Conservation (phyloP, 2,113 vertebrate species). For the Danio rerio region DNA sequence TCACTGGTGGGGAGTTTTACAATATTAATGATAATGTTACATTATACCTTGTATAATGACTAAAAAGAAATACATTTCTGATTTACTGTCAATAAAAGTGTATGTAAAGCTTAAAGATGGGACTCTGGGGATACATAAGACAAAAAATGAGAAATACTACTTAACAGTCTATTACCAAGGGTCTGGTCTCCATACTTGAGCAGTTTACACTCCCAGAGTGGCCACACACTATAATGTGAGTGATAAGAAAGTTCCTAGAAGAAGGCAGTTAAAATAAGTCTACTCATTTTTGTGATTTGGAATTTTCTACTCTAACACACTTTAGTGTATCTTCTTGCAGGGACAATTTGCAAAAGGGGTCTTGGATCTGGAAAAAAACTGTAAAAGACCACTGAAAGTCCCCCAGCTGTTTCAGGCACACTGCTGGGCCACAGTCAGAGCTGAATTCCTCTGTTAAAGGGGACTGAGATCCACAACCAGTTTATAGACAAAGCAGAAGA, state of each 20-base stretch:
- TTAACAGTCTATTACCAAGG: neutral
- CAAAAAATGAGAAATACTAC: neutral
- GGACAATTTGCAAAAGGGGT: neutral
- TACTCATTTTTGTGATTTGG: too few species aligned
- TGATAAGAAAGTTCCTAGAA: too few species aligned
- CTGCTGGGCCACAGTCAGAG: constrained; percentile 27
- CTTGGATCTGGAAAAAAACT: neutral
- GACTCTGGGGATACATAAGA: neutral
- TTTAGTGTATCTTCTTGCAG: neutral
- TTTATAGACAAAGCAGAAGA: constrained; percentile 18
- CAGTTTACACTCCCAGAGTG: neutral
- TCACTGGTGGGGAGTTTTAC: neutral
- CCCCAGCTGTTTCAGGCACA: constrained; percentile 16
- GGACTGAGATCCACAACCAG: neutral
- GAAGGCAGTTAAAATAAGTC: too few species aligned
- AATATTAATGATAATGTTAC: neutral
- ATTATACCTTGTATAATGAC: neutral
- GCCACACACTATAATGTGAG: neutral
- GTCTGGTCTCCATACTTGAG: neutral
- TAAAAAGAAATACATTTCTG: neutral
- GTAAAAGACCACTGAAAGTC: neutral
- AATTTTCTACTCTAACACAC: neutral
- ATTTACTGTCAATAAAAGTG: neutral
- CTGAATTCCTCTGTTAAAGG: constrained; percentile 17
- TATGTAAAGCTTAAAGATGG: neutral